Base-by-base conservation (phyloP, 2,113 vertebrate genomes). In the Tursiops truncatus region DNA sequence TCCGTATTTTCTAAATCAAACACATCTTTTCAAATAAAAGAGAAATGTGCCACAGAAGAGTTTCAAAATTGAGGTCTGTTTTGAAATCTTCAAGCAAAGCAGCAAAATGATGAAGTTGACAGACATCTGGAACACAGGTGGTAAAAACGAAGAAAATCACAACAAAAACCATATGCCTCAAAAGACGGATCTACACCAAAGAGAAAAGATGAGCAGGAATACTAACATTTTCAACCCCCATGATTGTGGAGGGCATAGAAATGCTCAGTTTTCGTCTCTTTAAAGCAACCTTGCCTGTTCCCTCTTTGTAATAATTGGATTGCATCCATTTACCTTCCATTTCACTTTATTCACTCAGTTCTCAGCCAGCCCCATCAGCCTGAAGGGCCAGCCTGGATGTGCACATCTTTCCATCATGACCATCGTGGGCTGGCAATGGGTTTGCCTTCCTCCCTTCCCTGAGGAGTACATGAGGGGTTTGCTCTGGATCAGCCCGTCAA, bases 1-100 rank as follows among this genome's bases (percentile, higher is more conserved):
- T 81, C 80, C 86, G 50, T 89, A 62, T 92, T 79, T 83, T 92
- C 93, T 91, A 94, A 94, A 92, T 88, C 93, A 89, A 90, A 79
- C 11, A 15, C 4, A 1, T 86, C 90, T 96, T 95, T 83, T 80
- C 68, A 84, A 94, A 92, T 50, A 87, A 79, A 73, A 88, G 56
- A 88, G 91, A 90, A 95, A 33, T 47, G 11, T 68, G 36, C 53
- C 74, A 41, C 1, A 3, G 36, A 67, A 86, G 68, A 83, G 44
- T 85, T 97, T 95, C 33, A 85, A 96, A 92, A 91, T 21, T 65
- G 85, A 81, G 36, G 76, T 84, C 79, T 63, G 56, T 74, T 94
- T 83, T 87, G 74, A 92, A 74, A 67, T 33, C 70, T 41, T 88
- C 90, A 53, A 62, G 87, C 41, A 65, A 89, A 73, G 74, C 4